Conservation (phyloP, 2,113 vertebrate species). For the Macquaria australasica region DNA sequence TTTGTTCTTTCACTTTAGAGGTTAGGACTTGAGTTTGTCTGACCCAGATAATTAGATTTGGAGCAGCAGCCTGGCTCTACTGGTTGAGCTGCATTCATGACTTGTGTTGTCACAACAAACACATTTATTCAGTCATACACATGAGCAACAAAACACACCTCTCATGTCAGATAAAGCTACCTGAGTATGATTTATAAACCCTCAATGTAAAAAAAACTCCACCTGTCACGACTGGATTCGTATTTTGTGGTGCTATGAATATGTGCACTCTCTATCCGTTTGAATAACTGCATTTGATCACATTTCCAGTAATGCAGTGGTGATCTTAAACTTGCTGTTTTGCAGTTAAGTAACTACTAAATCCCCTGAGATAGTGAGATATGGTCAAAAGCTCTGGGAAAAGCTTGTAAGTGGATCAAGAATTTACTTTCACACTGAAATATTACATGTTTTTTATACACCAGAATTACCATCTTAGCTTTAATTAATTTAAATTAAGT, state of each 20-base stretch:
- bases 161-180: neutral
- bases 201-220: neutral
- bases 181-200: neutral
- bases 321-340: neutral
- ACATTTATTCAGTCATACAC: neutral
- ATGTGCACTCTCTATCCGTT: neutral
- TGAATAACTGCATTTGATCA: neutral
- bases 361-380: neutral
- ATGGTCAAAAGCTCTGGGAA: neutral
- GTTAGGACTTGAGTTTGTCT: conserved; percentile 4
- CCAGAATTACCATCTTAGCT: no score
- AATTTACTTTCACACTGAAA: no score
- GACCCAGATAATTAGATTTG: conserved; percentile 2
- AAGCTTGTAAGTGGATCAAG: neutral
- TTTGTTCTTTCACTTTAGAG: conserved; percentile 5
- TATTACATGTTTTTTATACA: no score
- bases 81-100: conserved; percentile 42
- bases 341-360: neutral
- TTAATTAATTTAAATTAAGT: no score
- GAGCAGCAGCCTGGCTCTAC: conserved; percentile 22
- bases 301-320: neutral
- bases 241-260: neutral
- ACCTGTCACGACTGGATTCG: neutral
- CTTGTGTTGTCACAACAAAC: conserved; percentile 38
- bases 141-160: neutral